Percentiles rank a stretch among this genome's conserved stretches.
Evolutionary conservation across 2,797 vertebrate species (phyloP).

Genomic region (Chloroceryle amazona): DNA sequence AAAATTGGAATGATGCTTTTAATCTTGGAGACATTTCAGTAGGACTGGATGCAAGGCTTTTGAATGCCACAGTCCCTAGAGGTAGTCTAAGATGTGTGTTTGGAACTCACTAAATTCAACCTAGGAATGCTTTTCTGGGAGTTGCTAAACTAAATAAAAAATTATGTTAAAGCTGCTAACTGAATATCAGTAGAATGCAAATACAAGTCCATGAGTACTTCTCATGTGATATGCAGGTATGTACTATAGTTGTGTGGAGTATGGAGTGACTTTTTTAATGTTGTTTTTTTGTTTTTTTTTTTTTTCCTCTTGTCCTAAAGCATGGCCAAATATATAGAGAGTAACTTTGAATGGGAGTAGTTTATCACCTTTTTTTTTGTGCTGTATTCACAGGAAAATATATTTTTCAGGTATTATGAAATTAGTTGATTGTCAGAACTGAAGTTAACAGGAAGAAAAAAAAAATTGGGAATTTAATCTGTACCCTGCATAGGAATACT

Average conservation of each 20-base stretch:
- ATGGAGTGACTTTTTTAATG: background rate
- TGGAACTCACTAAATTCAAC: background rate
- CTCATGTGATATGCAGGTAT: background rate
- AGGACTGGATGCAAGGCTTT: background rate
- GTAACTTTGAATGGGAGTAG: rapidly evolving
- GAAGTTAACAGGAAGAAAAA: background rate
- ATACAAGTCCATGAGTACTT: background rate
- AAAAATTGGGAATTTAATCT: background rate
- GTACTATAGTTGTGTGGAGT: background rate
- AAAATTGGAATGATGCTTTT: background rate
- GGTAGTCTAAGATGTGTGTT: background rate
- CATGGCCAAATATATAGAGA: background rate
- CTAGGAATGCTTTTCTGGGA: background rate
- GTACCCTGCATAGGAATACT: background rate
- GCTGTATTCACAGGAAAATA: background rate
- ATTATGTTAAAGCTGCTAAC: background rate
- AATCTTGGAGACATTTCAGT: background rate
- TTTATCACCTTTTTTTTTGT: background rate
- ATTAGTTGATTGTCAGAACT: background rate
- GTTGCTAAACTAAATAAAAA: background rate
- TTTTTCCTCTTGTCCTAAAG: background rate
- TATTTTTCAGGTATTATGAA: background rate
- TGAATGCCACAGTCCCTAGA: background rate
- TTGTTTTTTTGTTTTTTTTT: background rate
- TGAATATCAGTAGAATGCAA: background rate